Percentiles rank a stretch among this genome's conserved stretches.
Conservation (phyloP, 1,140 invertebrate genomes). For the Acromyrmex charruanus region DNA sequence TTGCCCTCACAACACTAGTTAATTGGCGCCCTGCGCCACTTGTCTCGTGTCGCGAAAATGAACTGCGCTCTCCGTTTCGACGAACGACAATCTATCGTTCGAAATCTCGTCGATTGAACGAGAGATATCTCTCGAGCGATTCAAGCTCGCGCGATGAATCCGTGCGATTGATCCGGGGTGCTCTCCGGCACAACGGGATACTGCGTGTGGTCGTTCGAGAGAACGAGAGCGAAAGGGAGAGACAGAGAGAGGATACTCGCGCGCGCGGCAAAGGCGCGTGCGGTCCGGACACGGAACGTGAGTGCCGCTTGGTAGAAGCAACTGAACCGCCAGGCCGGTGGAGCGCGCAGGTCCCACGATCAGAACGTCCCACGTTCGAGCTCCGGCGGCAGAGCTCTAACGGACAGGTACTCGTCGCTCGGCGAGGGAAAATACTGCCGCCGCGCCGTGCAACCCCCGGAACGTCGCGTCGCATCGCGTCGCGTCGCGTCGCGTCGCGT, state of each 20-base stretch:
- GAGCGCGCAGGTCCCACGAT: slow-evolving; percentile 69
- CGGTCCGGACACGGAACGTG: slow-evolving; percentile 71
- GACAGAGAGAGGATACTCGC: slow-evolving; percentile 53
- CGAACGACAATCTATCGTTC: slow-evolving; percentile 34
- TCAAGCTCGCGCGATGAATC: slow-evolving; percentile 36
- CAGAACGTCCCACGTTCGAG: slow-evolving; percentile 64
- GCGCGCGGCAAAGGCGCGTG: slow-evolving; percentile 73
- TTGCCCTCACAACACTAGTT: slow-evolving; percentile 46
- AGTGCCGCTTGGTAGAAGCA: slow-evolving; percentile 71
- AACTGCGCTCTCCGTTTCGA: not conserved
- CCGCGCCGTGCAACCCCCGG: slow-evolving; percentile 30
- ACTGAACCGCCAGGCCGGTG: slow-evolving; percentile 65
- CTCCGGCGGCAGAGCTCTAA: slow-evolving; percentile 23
- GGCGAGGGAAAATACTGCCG: slow-evolving; percentile 57
- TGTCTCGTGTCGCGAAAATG: not conserved
- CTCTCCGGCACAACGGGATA: slow-evolving; percentile 47
- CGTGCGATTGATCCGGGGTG: slow-evolving; percentile 48
- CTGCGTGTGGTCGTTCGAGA: slow-evolving; percentile 42
- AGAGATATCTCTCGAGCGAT: not conserved
- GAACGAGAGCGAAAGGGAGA: slow-evolving; percentile 21
- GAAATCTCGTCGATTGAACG: not conserved
- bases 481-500: not conserved
- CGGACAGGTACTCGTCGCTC: slow-evolving; percentile 54
- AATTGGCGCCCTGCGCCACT: not conserved
- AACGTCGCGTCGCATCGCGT: not conserved